Evolutionary conservation across 2,888 invertebrate species (phyloP), one percentile per base, ranked within the genome.

Genomic region (Sphaerophoria rueppellii): DNA sequence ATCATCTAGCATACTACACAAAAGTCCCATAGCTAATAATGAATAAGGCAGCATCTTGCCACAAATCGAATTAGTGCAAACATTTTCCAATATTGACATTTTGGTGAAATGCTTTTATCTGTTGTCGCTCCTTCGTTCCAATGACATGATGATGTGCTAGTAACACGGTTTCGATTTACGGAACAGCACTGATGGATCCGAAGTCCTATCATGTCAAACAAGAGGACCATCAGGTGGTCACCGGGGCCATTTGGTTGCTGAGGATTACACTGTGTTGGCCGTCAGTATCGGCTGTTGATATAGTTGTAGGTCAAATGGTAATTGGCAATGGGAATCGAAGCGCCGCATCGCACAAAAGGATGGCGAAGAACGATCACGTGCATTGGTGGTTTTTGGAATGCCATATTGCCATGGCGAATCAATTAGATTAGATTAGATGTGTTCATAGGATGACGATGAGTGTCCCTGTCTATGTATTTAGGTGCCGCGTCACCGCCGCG

Each of bases 401-500:
- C 58, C 40, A 12, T 40, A 43, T 16, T 61, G 14, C 32, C 32
- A 60, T 60, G 60, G 60, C n/a, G 43, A 60, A 60, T 43, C 43
- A 61, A 61, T 61, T 61, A 43, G 46, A 46, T 61, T 61, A 61
- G 61, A n/a, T n/a, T n/a, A 46, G 46, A 61, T 16, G 60, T 0
- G 40, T 60, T 43, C 40, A 60, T 24, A 60, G 16, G 14, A 43
- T 37, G 40, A 58, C 35, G 4, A 43, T 9, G 4, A 14, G 37
- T 9, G 5, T 14, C 24, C 24, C 24, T 24, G 24, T 24, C 24
- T 24, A 2, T 24, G 24, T 24, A 24, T 24, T 24, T 24, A 24
- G 24, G 24, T 24, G 24, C 24, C 24, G 24, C 24, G 24, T 24
- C 24, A 24, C 24, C 24, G 24, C 24, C 24, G n/a, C n/a, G n/a